phyloP scores from a whole-genome alignment of 2,113 vertebrate species.

The Pteronura brasiliensis region DNA sequence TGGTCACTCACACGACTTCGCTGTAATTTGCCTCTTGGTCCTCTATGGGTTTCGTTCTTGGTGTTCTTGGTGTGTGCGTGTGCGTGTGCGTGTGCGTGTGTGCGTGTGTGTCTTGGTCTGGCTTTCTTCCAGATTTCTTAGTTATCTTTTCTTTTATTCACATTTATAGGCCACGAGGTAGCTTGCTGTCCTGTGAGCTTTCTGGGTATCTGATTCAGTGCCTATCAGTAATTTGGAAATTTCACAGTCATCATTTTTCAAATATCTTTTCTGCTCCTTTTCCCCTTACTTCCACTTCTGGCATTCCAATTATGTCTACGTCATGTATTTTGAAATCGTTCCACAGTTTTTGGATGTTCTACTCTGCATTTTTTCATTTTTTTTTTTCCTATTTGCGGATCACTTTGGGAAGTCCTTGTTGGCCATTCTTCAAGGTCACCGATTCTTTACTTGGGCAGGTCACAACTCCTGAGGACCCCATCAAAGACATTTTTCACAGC shows the following conservation, averaged over 20 bases:
- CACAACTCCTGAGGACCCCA: not conserved
- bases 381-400: not conserved
- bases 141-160: not conserved
- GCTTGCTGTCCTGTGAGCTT: not conserved
- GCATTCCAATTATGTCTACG: not conserved
- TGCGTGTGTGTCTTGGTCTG: not conserved
- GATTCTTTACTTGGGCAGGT: not conserved
- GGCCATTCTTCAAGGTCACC: not conserved
- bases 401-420: not conserved
- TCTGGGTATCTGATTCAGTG: not conserved
- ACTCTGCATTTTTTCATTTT: not conserved
- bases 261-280: not conserved
- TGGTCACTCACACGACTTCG: not conserved
- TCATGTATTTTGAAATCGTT: not conserved
- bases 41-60: not conserved
- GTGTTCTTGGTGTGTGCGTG: not conserved
- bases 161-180: not conserved
- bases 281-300: not conserved
- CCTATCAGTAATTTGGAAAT: not conserved
- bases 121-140: not conserved
- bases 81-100: not conserved
- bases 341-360: not conserved
- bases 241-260: not conserved
- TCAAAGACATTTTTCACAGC: not conserved
- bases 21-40: not conserved